Evolutionary conservation across 2,888 invertebrate genomes (phyloP).

Genomic region (Tetragnatha montana): DNA sequence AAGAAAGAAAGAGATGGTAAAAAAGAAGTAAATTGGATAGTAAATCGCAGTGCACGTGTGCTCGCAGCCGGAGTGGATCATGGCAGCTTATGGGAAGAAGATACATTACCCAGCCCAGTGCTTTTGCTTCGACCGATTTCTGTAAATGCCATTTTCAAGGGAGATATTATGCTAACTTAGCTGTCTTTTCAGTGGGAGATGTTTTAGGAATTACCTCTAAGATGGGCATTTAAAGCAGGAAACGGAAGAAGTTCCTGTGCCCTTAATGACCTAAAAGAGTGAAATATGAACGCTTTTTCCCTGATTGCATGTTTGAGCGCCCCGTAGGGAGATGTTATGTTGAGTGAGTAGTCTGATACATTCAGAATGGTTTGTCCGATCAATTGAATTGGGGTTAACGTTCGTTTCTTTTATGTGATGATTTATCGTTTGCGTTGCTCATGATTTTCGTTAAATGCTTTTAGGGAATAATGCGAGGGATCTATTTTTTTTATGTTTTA

Average conservation of each 20-base stretch:
- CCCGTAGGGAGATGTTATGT: neutral
- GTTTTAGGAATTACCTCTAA: constrained; percentile 9
- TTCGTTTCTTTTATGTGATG: no score
- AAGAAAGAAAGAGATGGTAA: neutral
- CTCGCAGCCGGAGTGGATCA: neutral
- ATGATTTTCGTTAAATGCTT: no score
- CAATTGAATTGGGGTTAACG: no score
- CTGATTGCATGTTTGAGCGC: neutral
- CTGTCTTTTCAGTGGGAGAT: neutral
- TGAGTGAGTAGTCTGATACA: no score
- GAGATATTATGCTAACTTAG: constrained; percentile 15
- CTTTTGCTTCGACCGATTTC: neutral
- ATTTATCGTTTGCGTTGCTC: no score
- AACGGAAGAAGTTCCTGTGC: neutral
- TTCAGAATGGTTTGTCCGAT: no score
- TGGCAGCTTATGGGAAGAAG: constrained; percentile 19
- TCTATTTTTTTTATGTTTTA: no score
- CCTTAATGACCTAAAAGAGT: neutral
- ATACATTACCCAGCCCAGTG: constrained; percentile 18
- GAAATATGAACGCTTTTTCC: neutral
- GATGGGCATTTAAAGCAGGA: constrained; percentile 5
- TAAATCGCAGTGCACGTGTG: constrained; percentile 29
- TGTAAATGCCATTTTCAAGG: constrained; percentile 31
- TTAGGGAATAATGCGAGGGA: no score
- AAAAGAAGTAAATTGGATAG: constrained; percentile 31